phyloP scores from a whole-genome alignment of 2,888 invertebrate genomes.

The Capitulum mitella region DNA sequence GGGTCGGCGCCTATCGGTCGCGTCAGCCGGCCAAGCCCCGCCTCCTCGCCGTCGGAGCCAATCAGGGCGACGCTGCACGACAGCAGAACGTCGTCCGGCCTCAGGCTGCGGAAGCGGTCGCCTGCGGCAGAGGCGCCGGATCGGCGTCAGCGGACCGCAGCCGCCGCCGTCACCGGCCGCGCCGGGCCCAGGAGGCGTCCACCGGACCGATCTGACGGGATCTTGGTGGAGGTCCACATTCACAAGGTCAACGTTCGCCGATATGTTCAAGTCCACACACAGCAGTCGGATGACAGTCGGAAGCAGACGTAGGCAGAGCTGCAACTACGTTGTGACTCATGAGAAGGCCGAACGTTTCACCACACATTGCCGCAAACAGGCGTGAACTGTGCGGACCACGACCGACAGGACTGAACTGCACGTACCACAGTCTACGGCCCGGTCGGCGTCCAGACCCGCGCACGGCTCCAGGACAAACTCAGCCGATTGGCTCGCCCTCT shows the following conservation, averaged over 20 bases:
- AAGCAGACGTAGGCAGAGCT: background rate
- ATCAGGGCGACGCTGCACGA: background rate
- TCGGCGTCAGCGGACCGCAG: no score
- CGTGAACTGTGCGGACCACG: no score
- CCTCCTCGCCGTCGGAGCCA: background rate
- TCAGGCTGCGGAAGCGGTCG: background rate
- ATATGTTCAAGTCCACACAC: background rate
- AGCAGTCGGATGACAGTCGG: background rate
- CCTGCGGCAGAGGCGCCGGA: background rate
- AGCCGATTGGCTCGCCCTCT: no score
- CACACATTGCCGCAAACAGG: no score
- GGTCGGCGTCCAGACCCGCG: no score
- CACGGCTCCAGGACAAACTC: no score
- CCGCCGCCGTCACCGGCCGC: no score
- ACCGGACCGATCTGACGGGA: background rate
- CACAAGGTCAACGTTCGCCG: background rate
- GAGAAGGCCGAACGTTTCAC: no score
- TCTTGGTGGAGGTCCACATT: background rate
- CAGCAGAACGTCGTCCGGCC: background rate
- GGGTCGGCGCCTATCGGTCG: background rate
- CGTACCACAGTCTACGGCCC: no score
- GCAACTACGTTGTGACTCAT: no score
- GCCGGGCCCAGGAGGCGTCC: background rate
- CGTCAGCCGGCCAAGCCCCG: background rate
- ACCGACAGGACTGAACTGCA: no score